phyloP scores from a whole-genome alignment of 2,888 invertebrate species.

The Sympetrum striolatum region DNA sequence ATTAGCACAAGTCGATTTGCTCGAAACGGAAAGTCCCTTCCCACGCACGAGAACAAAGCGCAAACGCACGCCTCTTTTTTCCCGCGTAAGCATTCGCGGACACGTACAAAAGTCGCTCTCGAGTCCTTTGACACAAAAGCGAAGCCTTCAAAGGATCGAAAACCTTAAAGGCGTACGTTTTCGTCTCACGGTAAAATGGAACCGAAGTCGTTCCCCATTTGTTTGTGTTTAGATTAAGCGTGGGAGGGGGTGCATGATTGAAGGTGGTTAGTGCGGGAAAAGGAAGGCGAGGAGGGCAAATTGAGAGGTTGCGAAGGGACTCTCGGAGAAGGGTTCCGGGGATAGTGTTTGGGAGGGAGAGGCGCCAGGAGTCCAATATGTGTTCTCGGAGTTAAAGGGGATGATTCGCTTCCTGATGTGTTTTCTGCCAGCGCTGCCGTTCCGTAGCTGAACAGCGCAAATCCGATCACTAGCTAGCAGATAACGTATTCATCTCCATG shows the following conservation, averaged over 20 bases:
- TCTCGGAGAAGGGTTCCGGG: neutral
- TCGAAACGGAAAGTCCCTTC: neutral
- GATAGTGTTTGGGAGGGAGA: neutral
- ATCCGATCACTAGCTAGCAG: too few species aligned
- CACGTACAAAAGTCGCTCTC: neutral
- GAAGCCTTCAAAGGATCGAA: neutral
- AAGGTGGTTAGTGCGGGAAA: neutral
- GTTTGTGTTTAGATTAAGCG: conserved; percentile 8
- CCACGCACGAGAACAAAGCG: neutral
- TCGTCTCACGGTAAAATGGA: too few species aligned
- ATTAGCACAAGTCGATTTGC: neutral
- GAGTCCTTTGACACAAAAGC: neutral
- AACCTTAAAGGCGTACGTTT: neutral
- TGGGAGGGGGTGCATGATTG: neutral
- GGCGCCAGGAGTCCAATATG: conserved; percentile 39
- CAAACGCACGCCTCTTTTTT: neutral
- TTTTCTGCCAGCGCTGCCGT: neutral
- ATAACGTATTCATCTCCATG: too few species aligned
- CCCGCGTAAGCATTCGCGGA: neutral
- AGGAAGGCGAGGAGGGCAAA: neutral
- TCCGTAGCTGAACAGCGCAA: neutral
- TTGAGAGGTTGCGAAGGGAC: neutral
- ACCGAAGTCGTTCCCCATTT: neutral
- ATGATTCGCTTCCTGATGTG: neutral
- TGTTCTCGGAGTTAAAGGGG: conserved; percentile 2